A percentile compares a stretch with the other conserved stretches of the same genome.
phyloP scores from a whole-genome alignment of 2,888 invertebrate genomes.

The Ichneumoninae sp. region DNA sequence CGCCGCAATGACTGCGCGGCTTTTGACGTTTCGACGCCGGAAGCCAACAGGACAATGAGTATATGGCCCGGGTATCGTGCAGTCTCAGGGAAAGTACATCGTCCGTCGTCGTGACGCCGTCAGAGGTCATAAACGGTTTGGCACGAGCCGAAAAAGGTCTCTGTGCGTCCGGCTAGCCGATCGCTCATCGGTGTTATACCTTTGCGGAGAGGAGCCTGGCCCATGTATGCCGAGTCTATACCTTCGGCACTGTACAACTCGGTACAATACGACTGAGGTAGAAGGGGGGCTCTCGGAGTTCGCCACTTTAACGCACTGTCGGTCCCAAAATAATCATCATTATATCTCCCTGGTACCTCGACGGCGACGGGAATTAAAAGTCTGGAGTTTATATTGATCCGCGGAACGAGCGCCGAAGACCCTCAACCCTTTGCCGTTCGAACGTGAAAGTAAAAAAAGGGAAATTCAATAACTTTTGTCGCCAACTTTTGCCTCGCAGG shows the following conservation, averaged over 20 bases:
- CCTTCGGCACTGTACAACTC: background rate
- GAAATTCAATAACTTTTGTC: background rate
- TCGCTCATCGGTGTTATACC: constrained; percentile 35
- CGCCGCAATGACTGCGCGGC: constrained; percentile 21
- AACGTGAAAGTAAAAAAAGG: background rate
- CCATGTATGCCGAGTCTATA: constrained; percentile 9
- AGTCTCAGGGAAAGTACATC: constrained; percentile 7
- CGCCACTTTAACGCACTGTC: constrained; percentile 26
- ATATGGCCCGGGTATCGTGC: background rate
- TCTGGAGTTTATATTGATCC: background rate
- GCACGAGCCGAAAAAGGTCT: constrained; percentile 61
- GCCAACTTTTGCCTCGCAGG: background rate
- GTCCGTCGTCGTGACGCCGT: constrained; percentile 16
- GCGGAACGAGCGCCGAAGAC: background rate
- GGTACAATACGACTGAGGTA: background rate
- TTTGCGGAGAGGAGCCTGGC: background rate
- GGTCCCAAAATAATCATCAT: constrained; percentile 23
- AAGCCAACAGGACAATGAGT: constrained; percentile 31
- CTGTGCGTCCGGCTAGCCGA: constrained; percentile 30
- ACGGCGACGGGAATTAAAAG: background rate
- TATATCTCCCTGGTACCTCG: constrained; percentile 28
- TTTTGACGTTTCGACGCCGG: constrained; percentile 38
- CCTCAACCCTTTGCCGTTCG: background rate
- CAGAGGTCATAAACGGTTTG: constrained; percentile 45
- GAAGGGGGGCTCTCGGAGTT: background rate